Base-by-base conservation (phyloP, 2,888 invertebrate genomes). In the Azorinus chamasolen region DNA sequence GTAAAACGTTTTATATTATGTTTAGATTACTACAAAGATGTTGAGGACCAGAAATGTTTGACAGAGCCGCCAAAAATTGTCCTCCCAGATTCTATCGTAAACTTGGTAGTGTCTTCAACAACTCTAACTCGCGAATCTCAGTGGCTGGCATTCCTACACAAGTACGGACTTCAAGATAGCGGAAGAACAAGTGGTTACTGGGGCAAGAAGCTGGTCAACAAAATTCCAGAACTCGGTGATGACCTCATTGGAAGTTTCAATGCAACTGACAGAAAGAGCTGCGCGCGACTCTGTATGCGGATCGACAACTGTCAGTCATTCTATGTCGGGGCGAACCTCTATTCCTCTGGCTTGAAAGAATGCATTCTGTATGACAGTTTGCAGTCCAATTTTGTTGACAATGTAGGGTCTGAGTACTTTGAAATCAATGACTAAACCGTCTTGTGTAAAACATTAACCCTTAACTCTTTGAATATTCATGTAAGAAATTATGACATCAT, bases 211-310 rank as follows among this genome's bases (percentile, higher is more conserved):
- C 58, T 66, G 14, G 54, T 46, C 18, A 75, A 69, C 55, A 58
- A 54, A 45, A 62, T 25, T 12, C 74, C 77, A 5, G 43, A 37
- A 12, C 32, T 58, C 18, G 43, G 32, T 18, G 69, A 62, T n/a
- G 72, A 65, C 48, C 46, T 69, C 51, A 81, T 81, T 64, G 72
- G 72, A 41, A 53, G 27, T 14, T 81, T 78, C 62, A 81, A 81
- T 51, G 75, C 53, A 4, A 75, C 81, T 3, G 66, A 64, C 20
- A 27, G 16, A 4, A 71, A 78, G 48, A 68, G 78, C 25, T 81
- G 81, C 54, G 48, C 72, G 41, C 68, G 78, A 37, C 78, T 81
- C 18, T 81, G 81, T 54, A 69, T 81, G 75, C 53, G 81, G 8
- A 69, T 75, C 14, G 72, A 78, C 20, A 72, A 64, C 0, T 81